A percentile compares a stretch with the other conserved stretches of the same genome.
Conservation (phyloP, 2,797 vertebrate species). For the Acridotheres tristis region DNA sequence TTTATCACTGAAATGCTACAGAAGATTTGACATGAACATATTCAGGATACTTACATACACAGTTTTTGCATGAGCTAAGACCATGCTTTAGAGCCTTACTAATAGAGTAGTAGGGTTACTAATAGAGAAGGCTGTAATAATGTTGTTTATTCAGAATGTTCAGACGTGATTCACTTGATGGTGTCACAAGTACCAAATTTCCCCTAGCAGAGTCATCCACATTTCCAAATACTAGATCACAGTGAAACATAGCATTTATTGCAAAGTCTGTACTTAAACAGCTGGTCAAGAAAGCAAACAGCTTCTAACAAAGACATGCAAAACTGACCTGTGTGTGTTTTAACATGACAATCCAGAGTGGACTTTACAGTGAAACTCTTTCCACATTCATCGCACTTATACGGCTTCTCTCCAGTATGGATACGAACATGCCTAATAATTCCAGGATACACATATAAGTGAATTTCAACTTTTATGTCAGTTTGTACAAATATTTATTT, state of each 20-base stretch:
- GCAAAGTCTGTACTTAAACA: not conserved
- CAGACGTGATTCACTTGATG: not conserved
- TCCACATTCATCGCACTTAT: conserved; percentile 95
- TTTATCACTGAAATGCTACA: not conserved
- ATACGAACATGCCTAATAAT: conserved; percentile 91
- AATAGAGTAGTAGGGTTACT: not conserved
- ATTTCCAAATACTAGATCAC: not conserved
- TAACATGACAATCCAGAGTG: conserved; percentile 95
- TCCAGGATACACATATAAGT: not conserved
- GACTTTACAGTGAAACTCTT: conserved; percentile 99
- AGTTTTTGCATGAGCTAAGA: not conserved
- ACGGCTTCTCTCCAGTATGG: conserved; percentile 96
- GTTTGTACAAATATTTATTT: not conserved
- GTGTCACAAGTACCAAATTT: not conserved
- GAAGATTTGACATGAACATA: not conserved
- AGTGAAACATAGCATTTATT: not conserved
- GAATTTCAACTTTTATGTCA: not conserved
- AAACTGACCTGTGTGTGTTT: conserved; percentile 92
- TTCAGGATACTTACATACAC: not conserved
- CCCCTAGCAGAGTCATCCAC: not conserved
- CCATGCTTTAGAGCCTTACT: not conserved
- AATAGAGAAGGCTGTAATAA: not conserved
- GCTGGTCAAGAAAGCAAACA: not conserved
- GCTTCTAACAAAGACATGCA: not conserved
- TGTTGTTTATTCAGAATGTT: not conserved